phyloP scores from a whole-genome alignment of 2,797 vertebrate species.

The Urophycis tenuis region DNA sequence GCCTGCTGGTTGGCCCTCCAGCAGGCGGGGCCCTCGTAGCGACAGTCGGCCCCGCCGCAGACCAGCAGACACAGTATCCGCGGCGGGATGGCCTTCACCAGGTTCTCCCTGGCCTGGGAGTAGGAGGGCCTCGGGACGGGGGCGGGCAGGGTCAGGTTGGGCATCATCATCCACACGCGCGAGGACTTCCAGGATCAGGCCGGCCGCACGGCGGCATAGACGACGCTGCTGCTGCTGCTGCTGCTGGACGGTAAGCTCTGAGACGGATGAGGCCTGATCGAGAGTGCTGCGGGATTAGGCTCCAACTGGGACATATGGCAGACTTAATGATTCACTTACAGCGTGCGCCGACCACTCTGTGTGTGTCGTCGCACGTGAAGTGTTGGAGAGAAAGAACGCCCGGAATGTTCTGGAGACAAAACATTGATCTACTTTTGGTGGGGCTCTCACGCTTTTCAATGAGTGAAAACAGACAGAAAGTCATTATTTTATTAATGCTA shows the following conservation, averaged over 20 bases:
- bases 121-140: slow-evolving; percentile 71
- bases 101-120: slow-evolving; percentile 75
- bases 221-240: not conserved
- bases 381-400: not conserved
- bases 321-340: not conserved
- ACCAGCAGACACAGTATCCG: slow-evolving; percentile 74
- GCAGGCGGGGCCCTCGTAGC: slow-evolving; percentile 74
- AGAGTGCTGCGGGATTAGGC: slow-evolving; percentile 4
- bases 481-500: not conserved
- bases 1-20: slow-evolving; percentile 74
- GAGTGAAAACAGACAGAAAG: not conserved
- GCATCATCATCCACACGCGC: slow-evolving; percentile 50
- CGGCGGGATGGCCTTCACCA: slow-evolving; percentile 73
- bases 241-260: not conserved
- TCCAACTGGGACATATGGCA: not conserved
- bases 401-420: not conserved
- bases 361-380: not conserved
- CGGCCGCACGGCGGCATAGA: not conserved
- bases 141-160: slow-evolving; percentile 51
- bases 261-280: not conserved
- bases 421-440: not conserved
- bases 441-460: not conserved
- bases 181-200: slow-evolving; percentile 4
- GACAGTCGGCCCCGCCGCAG: slow-evolving; percentile 75
- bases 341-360: not conserved